Evolutionary conservation across 2,888 invertebrate genomes (phyloP).

Genomic region (Pristionchus fissidentatus): DNA sequence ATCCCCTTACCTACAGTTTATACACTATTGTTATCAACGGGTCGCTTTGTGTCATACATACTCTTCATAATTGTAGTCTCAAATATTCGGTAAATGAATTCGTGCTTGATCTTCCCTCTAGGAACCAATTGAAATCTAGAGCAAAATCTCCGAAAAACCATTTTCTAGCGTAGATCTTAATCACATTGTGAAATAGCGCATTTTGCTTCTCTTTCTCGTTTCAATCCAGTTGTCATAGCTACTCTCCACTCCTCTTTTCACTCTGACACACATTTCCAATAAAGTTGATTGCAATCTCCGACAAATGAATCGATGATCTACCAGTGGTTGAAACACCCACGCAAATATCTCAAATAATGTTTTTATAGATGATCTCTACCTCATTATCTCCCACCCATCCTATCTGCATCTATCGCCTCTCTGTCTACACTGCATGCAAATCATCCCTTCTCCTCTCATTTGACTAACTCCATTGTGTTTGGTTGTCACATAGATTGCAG

Average conservation of each 20-base stretch:
- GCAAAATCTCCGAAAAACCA: neutral
- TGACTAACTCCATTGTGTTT: neutral
- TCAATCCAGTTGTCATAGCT: conserved; percentile 36
- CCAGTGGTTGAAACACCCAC: neutral
- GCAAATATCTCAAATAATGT: no score
- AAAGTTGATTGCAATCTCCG: neutral
- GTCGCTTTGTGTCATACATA: neutral
- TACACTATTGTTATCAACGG: neutral
- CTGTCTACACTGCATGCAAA: neutral
- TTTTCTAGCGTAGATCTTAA: conserved; percentile 10
- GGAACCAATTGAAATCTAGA: neutral
- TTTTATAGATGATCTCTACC: no score
- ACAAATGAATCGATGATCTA: neutral
- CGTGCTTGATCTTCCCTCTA: no score
- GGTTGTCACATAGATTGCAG: neutral
- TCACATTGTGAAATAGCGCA: neutral
- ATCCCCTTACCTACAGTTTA: neutral
- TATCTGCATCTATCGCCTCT: neutral
- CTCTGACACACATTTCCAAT: conserved; percentile 16
- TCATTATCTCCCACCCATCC: no score
- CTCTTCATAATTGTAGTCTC: conserved; percentile 11
- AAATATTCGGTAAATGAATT: no score
- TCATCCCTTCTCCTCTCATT: neutral
- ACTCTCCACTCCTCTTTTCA: conserved; percentile 5
- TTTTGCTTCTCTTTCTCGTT: neutral